Evolutionary conservation across 2,797 vertebrate genomes (phyloP).

Genomic region (Threskiornis aethiopicus): DNA sequence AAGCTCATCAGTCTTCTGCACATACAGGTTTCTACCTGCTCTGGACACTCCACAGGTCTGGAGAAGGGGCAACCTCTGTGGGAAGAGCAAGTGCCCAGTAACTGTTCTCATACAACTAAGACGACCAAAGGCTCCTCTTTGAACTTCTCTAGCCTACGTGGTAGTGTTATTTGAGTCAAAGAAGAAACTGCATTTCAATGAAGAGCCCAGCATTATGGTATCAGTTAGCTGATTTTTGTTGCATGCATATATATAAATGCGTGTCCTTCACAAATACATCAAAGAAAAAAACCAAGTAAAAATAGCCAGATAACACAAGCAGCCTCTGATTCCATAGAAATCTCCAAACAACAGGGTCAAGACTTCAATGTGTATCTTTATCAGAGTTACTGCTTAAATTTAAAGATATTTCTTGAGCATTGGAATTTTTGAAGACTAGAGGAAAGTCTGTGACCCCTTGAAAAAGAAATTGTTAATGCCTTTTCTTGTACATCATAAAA

Average conservation of each 20-base stretch:
- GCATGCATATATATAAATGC: accelerated
- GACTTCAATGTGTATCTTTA: not conserved
- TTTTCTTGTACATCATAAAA: not conserved
- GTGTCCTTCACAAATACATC: not conserved
- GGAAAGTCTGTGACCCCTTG: not conserved
- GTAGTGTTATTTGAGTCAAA: not conserved
- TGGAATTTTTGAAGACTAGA: not conserved
- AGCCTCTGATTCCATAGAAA: not conserved
- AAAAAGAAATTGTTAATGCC: not conserved
- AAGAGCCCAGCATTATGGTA: not conserved
- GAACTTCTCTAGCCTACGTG: not conserved
- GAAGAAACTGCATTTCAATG: not conserved
- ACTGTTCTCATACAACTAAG: not conserved
- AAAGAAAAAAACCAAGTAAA: not conserved
- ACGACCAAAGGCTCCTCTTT: not conserved
- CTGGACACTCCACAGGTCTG: not conserved
- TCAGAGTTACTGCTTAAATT: not conserved
- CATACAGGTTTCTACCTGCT: not conserved
- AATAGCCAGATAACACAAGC: not conserved
- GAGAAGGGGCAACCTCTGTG: not conserved
- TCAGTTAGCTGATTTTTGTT: not conserved
- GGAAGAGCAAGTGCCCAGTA: not conserved
- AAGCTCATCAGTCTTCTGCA: not conserved
- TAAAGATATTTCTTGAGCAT: not conserved
- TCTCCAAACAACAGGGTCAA: not conserved